Conservation (phyloP, 2,113 vertebrate genomes). For the Brienomyrus longianalis region DNA sequence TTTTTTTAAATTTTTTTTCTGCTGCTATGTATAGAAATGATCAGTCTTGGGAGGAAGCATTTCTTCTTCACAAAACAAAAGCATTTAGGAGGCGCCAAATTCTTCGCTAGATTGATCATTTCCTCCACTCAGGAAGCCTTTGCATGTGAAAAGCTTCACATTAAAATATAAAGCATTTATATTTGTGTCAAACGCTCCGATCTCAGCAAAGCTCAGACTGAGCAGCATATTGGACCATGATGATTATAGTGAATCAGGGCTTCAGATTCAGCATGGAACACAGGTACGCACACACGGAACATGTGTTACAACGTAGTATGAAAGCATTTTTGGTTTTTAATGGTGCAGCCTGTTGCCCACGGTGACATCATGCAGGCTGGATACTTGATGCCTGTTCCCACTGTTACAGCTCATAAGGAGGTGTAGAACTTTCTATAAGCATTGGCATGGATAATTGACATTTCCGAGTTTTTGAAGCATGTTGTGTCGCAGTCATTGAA, state of each 20-base stretch:
- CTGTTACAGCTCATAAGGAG: too few relatives aligned
- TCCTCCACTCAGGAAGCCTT: not conserved
- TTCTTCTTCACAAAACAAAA: not conserved
- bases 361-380: too few relatives aligned
- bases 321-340: too few relatives aligned
- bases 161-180: not conserved
- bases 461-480: not conserved
- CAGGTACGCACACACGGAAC: not conserved
- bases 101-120: not conserved
- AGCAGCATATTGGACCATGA: not conserved
- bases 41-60: not conserved
- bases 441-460: not conserved
- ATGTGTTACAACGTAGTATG: too few relatives aligned
- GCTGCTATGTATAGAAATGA: not conserved
- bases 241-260: not conserved
- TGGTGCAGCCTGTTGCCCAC: too few relatives aligned
- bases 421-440: too few relatives aligned
- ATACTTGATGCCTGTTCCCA: too few relatives aligned
- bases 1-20: not conserved
- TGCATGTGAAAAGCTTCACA: not conserved
- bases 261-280: not conserved
- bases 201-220: not conserved
- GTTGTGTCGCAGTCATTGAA: not conserved
- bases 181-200: not conserved
- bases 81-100: not conserved